phyloP scores from a whole-genome alignment of 1,140 invertebrate genomes.

The Apis florea region DNA sequence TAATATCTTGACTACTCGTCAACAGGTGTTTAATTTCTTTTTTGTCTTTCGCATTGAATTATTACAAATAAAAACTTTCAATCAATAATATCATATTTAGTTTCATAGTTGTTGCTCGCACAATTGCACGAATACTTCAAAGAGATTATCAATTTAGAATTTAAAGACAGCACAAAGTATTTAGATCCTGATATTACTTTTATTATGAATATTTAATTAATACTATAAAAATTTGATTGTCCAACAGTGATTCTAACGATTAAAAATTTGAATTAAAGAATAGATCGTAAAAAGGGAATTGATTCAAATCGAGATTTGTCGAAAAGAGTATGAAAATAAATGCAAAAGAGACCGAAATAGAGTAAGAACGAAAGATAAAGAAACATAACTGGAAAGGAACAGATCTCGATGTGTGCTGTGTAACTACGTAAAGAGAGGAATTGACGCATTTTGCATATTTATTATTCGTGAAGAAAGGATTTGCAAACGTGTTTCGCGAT shows the following conservation, averaged over 20 bases:
- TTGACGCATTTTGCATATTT: slow-evolving; percentile 63
- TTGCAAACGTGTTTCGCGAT: slow-evolving; percentile 38
- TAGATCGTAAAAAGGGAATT: neutral
- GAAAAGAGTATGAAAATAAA: neutral
- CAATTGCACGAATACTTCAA: no score
- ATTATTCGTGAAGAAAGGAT: slow-evolving; percentile 51
- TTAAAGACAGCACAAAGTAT: no score
- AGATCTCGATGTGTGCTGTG: neutral
- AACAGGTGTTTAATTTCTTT: neutral
- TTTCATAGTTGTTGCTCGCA: no score
- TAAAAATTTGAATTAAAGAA: no score
- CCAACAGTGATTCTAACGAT: no score
- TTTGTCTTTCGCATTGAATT: no score
- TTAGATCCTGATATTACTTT: no score
- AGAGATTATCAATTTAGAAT: no score
- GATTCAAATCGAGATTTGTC: neutral
- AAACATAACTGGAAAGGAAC: slow-evolving; percentile 29
- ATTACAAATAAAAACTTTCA: no score
- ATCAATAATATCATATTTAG: no score
- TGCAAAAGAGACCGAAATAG: slow-evolving; percentile 12
- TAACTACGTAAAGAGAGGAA: slow-evolving; percentile 21
- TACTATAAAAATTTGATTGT: no score
- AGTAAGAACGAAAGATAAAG: slow-evolving; percentile 18
- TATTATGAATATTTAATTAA: no score
- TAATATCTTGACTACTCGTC: neutral